A percentile compares a stretch with the other conserved stretches of the same genome.
phyloP scores from a whole-genome alignment of 2,888 invertebrate species.

The Drepanosiphum platanoidis region DNA sequence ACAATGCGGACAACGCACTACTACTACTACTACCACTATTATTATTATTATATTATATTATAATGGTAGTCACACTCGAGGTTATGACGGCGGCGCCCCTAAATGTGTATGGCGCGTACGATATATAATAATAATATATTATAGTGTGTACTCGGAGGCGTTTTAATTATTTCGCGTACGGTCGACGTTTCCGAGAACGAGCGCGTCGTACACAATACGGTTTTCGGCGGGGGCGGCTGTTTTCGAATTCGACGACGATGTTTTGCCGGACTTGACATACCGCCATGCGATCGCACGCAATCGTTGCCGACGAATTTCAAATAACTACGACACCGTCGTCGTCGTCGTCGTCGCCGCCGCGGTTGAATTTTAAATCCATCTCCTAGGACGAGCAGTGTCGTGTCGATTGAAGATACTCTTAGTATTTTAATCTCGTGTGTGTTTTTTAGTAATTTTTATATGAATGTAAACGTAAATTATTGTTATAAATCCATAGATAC shows the following conservation, averaged over 20 bases:
- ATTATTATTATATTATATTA: constrained; percentile 2
- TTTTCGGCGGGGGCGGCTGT: neutral
- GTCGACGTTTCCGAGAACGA: neutral
- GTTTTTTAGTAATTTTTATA: too few relatives aligned
- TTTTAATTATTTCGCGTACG: constrained; percentile 35
- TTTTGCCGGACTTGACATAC: neutral
- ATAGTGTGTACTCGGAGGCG: neutral
- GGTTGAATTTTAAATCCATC: neutral
- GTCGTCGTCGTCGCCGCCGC: neutral
- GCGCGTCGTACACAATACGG: too few relatives aligned
- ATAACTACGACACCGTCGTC: neutral
- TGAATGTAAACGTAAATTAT: too few relatives aligned
- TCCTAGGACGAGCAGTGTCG: neutral
- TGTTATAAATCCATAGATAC: too few relatives aligned
- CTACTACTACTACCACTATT: constrained; percentile 8
- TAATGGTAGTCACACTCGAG: constrained; percentile 21
- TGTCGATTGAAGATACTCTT: too few relatives aligned
- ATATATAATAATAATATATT: too few relatives aligned
- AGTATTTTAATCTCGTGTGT: too few relatives aligned
- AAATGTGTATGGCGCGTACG: neutral
- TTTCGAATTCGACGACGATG: neutral
- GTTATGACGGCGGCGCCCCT: neutral
- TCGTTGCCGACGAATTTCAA: too few relatives aligned
- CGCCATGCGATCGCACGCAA: too few relatives aligned
- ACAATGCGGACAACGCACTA: constrained; percentile 15